A percentile compares a stretch with the other conserved stretches of the same genome.
phyloP scores from a whole-genome alignment of 1,140 invertebrate species.

The Ruditapes philippinarum region DNA sequence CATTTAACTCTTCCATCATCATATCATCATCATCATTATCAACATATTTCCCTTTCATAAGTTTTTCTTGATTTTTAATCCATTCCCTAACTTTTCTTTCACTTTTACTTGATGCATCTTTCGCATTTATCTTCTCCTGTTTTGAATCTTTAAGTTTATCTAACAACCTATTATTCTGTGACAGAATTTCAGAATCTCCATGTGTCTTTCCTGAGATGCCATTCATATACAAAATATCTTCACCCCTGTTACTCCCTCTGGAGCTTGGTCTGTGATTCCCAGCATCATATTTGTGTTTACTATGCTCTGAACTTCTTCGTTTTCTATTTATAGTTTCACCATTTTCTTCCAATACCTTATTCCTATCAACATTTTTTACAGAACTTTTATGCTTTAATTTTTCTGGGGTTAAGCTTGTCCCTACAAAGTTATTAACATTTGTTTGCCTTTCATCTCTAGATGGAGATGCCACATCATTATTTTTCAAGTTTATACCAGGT shows the following conservation, averaged over 20 bases:
- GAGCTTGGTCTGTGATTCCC: slow-evolving; percentile 49
- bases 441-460: slow-evolving; percentile 43
- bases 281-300: slow-evolving; percentile 2
- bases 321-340: not conserved
- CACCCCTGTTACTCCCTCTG: not conserved
- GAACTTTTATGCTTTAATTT: not conserved
- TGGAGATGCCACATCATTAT: not conserved
- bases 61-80: slow-evolving; percentile 59
- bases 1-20: slow-evolving; percentile 48
- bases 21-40: not conserved
- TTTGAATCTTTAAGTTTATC: not conserved
- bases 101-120: slow-evolving; percentile 39
- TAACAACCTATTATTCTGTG: not conserved
- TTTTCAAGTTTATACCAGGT: not conserved
- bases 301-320: not conserved
- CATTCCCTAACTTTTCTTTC: slow-evolving; percentile 64
- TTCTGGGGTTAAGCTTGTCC: slow-evolving; percentile 59
- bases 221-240: slow-evolving; percentile 18
- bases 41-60: not conserved
- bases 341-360: not conserved
- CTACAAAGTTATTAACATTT: slow-evolving; percentile 28
- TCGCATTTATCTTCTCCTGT: not conserved
- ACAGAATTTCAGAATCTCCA: slow-evolving; percentile 37
- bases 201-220: slow-evolving; percentile 15
- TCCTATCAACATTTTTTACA: not conserved